Conservation (phyloP, 2,113 vertebrate species). For the Eclectus roratus region DNA sequence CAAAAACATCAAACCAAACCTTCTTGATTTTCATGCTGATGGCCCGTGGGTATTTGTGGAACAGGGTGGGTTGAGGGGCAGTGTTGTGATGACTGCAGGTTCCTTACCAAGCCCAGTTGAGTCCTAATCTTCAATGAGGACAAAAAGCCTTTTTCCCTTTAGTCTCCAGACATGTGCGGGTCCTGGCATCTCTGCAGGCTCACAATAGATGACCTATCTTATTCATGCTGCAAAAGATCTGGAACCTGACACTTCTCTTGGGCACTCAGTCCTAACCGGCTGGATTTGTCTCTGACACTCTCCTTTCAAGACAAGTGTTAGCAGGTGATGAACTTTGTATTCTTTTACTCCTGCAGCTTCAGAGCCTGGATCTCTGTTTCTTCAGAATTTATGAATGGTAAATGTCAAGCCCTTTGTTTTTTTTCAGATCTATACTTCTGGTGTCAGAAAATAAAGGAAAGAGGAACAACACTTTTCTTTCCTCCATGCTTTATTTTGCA, state of each 20-base stretch:
- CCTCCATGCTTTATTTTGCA: constrained; percentile 40
- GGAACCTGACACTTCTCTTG: constrained; percentile 45
- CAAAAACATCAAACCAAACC: neutral
- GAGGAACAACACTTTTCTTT: neutral
- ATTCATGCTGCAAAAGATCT: constrained; percentile 46
- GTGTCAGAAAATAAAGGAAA: constrained; percentile 47
- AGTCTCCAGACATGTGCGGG: constrained; percentile 22
- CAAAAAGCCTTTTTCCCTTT: constrained; percentile 3
- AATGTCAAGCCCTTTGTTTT: constrained; percentile 69
- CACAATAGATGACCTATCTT: constrained; percentile 20
- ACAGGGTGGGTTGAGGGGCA: neutral
- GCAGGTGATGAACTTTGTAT: constrained; percentile 63
- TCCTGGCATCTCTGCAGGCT: constrained; percentile 33
- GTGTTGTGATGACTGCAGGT: neutral
- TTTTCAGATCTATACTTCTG: constrained; percentile 33
- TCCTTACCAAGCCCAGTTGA: constrained; percentile 9
- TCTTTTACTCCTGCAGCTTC: constrained; percentile 58
- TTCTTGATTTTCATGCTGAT: neutral
- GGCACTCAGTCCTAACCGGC: neutral
- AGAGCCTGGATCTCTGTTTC: constrained; percentile 49
- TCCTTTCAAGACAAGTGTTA: constrained; percentile 34
- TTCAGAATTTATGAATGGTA: constrained; percentile 63
- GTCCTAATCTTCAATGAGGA: constrained; percentile 41
- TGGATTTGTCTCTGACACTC: constrained; percentile 34
- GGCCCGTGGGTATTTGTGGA: neutral